Conservation (phyloP, 2,888 invertebrate species). For the Synanthedon formicaeformis region DNA sequence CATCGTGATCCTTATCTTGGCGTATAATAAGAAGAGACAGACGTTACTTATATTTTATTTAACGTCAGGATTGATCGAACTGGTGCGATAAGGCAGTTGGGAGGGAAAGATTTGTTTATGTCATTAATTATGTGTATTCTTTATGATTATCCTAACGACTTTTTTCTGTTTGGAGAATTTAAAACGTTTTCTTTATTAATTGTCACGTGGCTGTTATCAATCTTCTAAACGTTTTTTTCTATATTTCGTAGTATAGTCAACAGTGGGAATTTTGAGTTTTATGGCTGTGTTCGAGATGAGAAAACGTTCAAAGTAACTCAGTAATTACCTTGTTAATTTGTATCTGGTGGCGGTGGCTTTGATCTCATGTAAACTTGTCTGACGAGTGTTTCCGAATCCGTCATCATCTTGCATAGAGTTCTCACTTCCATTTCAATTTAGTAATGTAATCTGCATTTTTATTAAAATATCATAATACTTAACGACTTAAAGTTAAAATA, state of each 20-base stretch:
- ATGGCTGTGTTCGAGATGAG: slow-evolving; percentile 31
- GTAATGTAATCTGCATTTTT: no score
- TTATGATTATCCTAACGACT: not conserved
- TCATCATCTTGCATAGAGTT: slow-evolving; percentile 29
- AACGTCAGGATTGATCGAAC: slow-evolving; percentile 63
- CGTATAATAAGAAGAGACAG: slow-evolving; percentile 67
- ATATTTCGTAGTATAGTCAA: slow-evolving; percentile 3
- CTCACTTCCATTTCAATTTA: slow-evolving; percentile 33
- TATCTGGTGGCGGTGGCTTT: slow-evolving; percentile 50
- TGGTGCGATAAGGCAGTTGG: slow-evolving; percentile 46
- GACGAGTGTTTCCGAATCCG: slow-evolving; percentile 47
- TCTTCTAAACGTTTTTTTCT: not conserved
- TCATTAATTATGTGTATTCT: slow-evolving; percentile 45
- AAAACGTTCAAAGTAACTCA: slow-evolving; percentile 41
- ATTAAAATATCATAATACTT: no score
- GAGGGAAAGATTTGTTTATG: slow-evolving; percentile 56
- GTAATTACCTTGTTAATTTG: slow-evolving; percentile 65
- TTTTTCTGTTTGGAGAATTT: not conserved
- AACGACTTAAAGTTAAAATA: no score
- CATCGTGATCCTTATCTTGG: slow-evolving; percentile 61
- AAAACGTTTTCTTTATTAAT: not conserved
- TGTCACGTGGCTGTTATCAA: not conserved
- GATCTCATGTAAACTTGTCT: slow-evolving; percentile 41
- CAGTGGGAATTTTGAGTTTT: slow-evolving; percentile 29
- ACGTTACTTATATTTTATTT: slow-evolving; percentile 69